phyloP scores from a whole-genome alignment of 2,113 vertebrate genomes.

The Malurus elegans region DNA sequence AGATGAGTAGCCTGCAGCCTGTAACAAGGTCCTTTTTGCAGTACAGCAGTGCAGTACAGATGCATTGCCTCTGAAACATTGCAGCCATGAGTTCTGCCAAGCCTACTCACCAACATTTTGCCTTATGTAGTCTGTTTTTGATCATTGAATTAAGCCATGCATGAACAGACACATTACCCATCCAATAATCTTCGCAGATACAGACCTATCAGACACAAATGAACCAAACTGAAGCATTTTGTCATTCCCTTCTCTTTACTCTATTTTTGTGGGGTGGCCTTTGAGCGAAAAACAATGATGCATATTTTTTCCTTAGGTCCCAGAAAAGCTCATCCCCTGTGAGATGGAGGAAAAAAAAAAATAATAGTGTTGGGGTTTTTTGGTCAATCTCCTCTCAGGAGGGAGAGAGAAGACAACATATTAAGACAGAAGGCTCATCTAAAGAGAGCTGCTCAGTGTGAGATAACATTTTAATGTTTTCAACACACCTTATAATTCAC shows the following conservation, averaged over 20 bases:
- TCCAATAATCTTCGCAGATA: background rate
- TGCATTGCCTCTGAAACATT: background rate
- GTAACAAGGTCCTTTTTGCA: background rate
- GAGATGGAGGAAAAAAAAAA: rapidly evolving
- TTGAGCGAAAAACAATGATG: background rate
- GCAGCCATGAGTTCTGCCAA: background rate
- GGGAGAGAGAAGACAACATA: background rate
- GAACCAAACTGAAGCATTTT: background rate
- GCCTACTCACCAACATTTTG: background rate
- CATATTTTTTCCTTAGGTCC: background rate
- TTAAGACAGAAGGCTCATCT: background rate
- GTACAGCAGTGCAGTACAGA: background rate
- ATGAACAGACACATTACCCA: background rate
- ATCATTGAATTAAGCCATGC: background rate
- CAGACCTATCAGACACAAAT: background rate
- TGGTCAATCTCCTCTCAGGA: background rate
- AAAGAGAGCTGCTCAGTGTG: background rate
- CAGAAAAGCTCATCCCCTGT: background rate
- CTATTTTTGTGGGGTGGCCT: background rate
- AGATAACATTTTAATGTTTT: background rate
- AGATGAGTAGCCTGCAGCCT: background rate
- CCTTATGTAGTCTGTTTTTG: background rate
- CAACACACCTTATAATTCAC: background rate
- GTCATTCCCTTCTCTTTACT: background rate
- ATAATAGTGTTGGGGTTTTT: background rate